phyloP scores from a whole-genome alignment of 2,113 vertebrate species.

The Ceuthmochares aereus region DNA sequence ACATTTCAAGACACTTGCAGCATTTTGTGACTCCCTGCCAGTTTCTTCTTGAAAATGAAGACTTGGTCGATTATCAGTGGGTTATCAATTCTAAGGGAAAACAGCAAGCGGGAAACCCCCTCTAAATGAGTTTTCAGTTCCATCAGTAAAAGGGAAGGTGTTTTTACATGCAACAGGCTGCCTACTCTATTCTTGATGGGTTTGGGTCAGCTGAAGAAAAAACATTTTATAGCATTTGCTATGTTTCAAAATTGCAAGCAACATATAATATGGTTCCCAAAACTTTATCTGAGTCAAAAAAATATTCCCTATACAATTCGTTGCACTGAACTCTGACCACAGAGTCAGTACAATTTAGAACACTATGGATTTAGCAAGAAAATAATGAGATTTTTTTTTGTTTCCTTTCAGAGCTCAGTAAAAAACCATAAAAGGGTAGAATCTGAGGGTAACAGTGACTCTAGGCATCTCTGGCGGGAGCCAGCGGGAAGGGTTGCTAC shows the following conservation, averaged over 20 bases:
- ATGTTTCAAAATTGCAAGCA: neutral
- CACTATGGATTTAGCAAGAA: neutral
- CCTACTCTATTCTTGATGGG: neutral
- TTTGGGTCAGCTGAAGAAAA: neutral
- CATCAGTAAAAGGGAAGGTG: neutral
- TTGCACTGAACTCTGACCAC: conserved; percentile 14
- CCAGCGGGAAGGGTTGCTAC: neutral
- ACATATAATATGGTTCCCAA: neutral
- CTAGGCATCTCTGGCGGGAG: neutral
- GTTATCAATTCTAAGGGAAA: neutral
- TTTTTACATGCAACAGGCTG: neutral
- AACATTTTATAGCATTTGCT: neutral
- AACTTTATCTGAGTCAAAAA: conserved; percentile 2
- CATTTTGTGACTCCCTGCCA: neutral
- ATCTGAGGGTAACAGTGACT: neutral
- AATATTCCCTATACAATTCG: neutral
- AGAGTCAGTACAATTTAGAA: neutral
- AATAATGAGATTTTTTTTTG: neutral
- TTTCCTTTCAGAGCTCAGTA: neutral
- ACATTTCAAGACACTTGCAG: neutral
- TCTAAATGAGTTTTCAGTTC: neutral
- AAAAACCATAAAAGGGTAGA: neutral
- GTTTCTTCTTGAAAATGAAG: neutral
- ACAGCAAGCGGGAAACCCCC: neutral
- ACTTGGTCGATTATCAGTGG: neutral